phyloP scores from a whole-genome alignment of 2,797 vertebrate species.

The Cyprinodon diabolis region DNA sequence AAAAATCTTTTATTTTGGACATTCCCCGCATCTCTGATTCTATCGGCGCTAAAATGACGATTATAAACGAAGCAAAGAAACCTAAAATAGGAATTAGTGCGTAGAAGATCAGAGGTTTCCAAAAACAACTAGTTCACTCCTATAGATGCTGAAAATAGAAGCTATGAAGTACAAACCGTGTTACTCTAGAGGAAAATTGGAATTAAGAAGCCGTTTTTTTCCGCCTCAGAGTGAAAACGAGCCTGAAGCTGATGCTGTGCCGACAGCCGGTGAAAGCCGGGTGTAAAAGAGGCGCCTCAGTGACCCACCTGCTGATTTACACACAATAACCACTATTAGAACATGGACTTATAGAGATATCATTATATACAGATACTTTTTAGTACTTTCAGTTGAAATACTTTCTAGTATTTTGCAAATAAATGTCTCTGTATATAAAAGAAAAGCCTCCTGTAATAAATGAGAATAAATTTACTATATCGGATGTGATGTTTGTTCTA shows the following conservation, averaged over 20 bases:
- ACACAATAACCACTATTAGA: conserved; percentile 56
- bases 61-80: neutral
- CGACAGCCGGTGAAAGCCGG: conserved; percentile 43
- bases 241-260: conserved; percentile 40
- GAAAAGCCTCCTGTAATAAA: conserved; percentile 74
- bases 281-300: conserved; percentile 72
- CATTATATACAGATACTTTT: conserved; percentile 67
- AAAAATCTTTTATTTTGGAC: neutral
- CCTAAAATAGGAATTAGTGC: neutral
- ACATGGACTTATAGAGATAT: conserved; percentile 58
- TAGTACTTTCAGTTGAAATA: conserved; percentile 78
- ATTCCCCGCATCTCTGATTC: neutral
- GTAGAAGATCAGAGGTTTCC: conserved; percentile 40
- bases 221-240: neutral
- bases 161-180: conserved; percentile 23
- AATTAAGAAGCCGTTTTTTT: neutral
- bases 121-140: conserved; percentile 12
- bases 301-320: conserved; percentile 67
- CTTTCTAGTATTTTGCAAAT: conserved; percentile 79
- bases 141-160: conserved; percentile 15
- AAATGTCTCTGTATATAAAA: conserved; percentile 78
- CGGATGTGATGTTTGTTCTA: conserved; percentile 20
- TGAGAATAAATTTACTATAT: conserved; percentile 51
- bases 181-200: conserved; percentile 1
- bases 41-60: conserved; percentile 1